Evolutionary conservation across 1,140 invertebrate species (phyloP).

Genomic region (Callitettix versicolor): DNA sequence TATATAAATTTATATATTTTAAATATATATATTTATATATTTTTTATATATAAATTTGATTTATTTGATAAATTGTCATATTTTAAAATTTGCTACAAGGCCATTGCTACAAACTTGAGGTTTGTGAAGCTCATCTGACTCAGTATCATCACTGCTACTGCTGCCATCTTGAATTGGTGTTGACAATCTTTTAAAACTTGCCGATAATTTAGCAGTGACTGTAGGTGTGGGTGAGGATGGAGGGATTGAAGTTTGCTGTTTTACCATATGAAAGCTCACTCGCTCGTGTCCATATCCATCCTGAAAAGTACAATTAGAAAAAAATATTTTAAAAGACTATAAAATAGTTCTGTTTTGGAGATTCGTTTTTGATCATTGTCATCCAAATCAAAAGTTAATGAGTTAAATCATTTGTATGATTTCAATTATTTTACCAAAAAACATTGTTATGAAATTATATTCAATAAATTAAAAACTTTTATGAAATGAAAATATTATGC

Average conservation of each 20-base stretch:
- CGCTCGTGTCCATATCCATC: constrained; percentile 52
- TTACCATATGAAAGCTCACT: constrained; percentile 54
- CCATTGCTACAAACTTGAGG: constrained; percentile 18
- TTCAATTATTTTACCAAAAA: too few relatives aligned
- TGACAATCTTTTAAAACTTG: constrained; percentile 28
- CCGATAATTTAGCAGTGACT: constrained; percentile 28
- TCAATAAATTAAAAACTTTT: too few relatives aligned
- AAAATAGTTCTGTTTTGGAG: background rate
- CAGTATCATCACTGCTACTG: constrained; percentile 27
- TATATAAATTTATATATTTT: too few relatives aligned
- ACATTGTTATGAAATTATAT: too few relatives aligned
- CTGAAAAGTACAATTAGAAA: constrained; percentile 34
- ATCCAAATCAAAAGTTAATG: too few relatives aligned
- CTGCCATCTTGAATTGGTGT: constrained; percentile 22
- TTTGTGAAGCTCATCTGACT: constrained; percentile 27
- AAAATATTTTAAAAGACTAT: background rate
- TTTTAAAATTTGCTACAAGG: too few relatives aligned
- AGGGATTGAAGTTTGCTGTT: constrained; percentile 34
- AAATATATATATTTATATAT: too few relatives aligned
- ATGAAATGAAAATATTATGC: too few relatives aligned
- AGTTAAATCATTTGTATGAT: too few relatives aligned
- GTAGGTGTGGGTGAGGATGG: constrained; percentile 37
- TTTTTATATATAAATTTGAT: too few relatives aligned
- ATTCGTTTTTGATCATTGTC: too few relatives aligned
- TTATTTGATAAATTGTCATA: too few relatives aligned